Percentiles rank a stretch among this genome's conserved stretches.
These are phyloP conservation scores for Tyrophagus putrescentiae DNA, from an alignment of 1,140 invertebrate genomes.

Conservation along the genomic window DNA sequence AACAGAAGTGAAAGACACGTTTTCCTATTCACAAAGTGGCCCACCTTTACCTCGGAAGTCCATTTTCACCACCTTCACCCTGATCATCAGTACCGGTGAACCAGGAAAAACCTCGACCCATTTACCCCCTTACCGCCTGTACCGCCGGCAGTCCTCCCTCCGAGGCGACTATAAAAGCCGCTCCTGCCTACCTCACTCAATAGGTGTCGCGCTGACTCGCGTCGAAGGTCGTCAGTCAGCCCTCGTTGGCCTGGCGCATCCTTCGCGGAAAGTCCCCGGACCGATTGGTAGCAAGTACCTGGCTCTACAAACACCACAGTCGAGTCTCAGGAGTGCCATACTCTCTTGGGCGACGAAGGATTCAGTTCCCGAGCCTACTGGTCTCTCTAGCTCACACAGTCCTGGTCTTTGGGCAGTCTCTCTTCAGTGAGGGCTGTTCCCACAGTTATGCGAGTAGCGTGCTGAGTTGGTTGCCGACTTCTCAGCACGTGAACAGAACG, in stretches of 20 bases:
- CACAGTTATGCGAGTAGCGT: constrained; percentile 14
- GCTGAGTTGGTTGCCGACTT: not conserved
- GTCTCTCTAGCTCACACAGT: not conserved
- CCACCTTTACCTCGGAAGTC: too few species aligned
- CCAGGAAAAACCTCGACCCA: too few species aligned
- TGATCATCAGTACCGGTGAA: too few species aligned
- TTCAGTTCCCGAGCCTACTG: constrained; percentile 12
- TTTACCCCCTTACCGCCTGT: too few species aligned
- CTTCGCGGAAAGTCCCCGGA: constrained; percentile 15
- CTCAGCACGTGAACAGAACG: constrained; percentile 13
- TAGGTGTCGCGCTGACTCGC: constrained; percentile 2
- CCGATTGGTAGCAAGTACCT: constrained; percentile 4
- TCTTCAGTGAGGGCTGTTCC: not conserved
- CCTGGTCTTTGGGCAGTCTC: not conserved
- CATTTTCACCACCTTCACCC: too few species aligned
- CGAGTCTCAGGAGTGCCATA: not conserved
- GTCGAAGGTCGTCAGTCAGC: not conserved
- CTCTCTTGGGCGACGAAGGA: constrained; percentile 8
- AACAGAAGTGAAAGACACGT: too few species aligned
- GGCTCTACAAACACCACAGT: not conserved
- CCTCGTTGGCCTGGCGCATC: too few species aligned
- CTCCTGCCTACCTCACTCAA: too few species aligned
- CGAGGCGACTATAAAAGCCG: too few species aligned
- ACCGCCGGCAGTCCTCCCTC: too few species aligned
- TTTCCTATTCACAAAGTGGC: too few species aligned